Evolutionary conservation across 2,113 vertebrate genomes (phyloP).

Genomic region (Sinosuthora webbiana): DNA sequence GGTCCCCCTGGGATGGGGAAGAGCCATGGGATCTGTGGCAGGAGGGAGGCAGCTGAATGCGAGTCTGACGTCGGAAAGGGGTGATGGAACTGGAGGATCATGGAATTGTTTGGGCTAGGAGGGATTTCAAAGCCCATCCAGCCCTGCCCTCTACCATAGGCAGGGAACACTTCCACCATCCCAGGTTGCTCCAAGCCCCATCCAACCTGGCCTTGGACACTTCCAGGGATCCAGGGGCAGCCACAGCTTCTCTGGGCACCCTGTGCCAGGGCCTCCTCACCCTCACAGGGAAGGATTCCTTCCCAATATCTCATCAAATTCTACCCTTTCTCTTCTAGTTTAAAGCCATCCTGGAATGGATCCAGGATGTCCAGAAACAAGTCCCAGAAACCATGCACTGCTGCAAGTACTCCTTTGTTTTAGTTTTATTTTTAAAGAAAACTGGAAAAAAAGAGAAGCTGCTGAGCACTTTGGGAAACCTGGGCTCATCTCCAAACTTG

Average conservation of each 20-base stretch:
- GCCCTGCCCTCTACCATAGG: rapidly evolving
- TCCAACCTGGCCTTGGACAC: neutral
- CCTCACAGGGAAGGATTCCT: neutral
- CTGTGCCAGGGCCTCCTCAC: neutral
- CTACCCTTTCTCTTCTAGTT: neutral
- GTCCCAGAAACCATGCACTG: neutral
- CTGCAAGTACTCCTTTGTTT: neutral
- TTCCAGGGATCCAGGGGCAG: neutral
- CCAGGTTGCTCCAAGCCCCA: rapidly evolving
- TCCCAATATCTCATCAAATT: neutral
- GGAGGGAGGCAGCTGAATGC: neutral
- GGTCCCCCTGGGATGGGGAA: neutral
- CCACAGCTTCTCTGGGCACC: neutral
- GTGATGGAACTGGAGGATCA: neutral
- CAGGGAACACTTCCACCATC: rapidly evolving
- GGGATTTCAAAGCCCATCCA: neutral
- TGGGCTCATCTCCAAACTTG: neutral
- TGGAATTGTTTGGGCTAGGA: neutral
- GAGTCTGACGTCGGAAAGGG: rapidly evolving
- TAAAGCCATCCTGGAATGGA: neutral
- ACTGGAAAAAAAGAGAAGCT: neutral
- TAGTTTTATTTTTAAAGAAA: neutral
- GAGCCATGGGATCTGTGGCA: rapidly evolving
- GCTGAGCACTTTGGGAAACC: neutral
- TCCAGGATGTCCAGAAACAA: neutral